Evolutionary conservation across 2,888 invertebrate species (phyloP).

Genomic region (Epicampocera succincta): DNA sequence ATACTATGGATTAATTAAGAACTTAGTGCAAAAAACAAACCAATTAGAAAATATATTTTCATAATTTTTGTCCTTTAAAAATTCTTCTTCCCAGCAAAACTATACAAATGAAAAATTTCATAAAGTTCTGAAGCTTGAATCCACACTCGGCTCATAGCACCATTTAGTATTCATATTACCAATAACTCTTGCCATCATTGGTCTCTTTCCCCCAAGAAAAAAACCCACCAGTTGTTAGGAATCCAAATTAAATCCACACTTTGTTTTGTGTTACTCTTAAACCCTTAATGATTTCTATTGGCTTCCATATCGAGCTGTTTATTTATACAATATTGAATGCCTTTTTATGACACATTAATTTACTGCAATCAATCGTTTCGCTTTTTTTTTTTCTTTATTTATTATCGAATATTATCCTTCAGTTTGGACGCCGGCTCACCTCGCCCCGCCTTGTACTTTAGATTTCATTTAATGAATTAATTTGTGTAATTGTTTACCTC

Average conservation of each 20-base stretch:
- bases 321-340: neutral
- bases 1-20: too few species aligned
- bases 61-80: too few species aligned
- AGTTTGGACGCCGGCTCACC: conserved; percentile 26
- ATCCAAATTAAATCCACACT: neutral
- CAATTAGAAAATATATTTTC: too few species aligned
- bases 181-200: too few species aligned
- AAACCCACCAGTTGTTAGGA: neutral
- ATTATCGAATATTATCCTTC: neutral
- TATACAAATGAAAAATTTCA: too few species aligned
- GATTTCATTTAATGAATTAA: conserved; percentile 79
- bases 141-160: too few species aligned
- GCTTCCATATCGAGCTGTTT: neutral
- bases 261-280: neutral
- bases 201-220: neutral
- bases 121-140: too few species aligned
- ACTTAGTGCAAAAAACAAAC: too few species aligned
- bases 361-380: conserved; percentile 8
- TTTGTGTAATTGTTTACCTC: conserved; percentile 80
- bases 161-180: too few species aligned
- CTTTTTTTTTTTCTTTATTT: neutral
- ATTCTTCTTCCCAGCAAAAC: too few species aligned
- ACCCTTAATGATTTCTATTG: neutral
- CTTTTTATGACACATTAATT: conserved; percentile 11
- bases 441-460: conserved; percentile 75